Percentiles rank a stretch among this genome's conserved stretches.
These are phyloP conservation scores for Nudaria mundana DNA, from an alignment of 2,888 invertebrate genomes.

Conservation along the genomic window DNA sequence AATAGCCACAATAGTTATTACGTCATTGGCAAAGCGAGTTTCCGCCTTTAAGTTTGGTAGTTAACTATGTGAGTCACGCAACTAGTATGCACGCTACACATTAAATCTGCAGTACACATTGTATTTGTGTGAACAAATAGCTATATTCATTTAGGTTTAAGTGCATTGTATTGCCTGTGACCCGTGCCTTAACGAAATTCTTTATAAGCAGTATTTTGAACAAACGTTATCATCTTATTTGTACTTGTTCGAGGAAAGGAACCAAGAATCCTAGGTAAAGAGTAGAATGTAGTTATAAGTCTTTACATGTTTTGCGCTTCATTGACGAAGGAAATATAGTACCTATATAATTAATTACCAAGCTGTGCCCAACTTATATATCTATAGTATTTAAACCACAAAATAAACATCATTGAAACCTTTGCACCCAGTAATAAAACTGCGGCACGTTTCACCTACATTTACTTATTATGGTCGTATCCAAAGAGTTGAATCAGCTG, in stretches of 20 bases:
- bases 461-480: slow-evolving; percentile 20
- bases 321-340: slow-evolving; percentile 37
- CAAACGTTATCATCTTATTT: slow-evolving; percentile 5
- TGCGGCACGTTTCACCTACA: slow-evolving; percentile 14
- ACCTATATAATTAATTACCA: neutral
- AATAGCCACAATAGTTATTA: slow-evolving; percentile 76
- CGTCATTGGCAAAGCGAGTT: slow-evolving; percentile 73
- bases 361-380: neutral
- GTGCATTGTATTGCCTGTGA: slow-evolving; percentile 48
- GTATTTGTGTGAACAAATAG: slow-evolving; percentile 37
- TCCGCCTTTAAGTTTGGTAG: slow-evolving; percentile 75
- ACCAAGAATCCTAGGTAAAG: slow-evolving; percentile 72
- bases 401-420: too few species aligned
- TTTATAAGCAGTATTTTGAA: slow-evolving; percentile 2
- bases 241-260: slow-evolving; percentile 66
- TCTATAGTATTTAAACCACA: neutral
- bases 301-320: slow-evolving; percentile 57
- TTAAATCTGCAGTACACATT: slow-evolving; percentile 55
- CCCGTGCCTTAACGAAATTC: slow-evolving; percentile 16
- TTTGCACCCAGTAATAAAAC: neutral
- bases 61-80: slow-evolving; percentile 76
- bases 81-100: slow-evolving; percentile 61
- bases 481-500: slow-evolving; percentile 65
- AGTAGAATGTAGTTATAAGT: slow-evolving; percentile 68
- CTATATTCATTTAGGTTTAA: slow-evolving; percentile 30